Evolutionary conservation across 2,888 invertebrate genomes (phyloP).

Genomic region (Napeogenes inachia): DNA sequence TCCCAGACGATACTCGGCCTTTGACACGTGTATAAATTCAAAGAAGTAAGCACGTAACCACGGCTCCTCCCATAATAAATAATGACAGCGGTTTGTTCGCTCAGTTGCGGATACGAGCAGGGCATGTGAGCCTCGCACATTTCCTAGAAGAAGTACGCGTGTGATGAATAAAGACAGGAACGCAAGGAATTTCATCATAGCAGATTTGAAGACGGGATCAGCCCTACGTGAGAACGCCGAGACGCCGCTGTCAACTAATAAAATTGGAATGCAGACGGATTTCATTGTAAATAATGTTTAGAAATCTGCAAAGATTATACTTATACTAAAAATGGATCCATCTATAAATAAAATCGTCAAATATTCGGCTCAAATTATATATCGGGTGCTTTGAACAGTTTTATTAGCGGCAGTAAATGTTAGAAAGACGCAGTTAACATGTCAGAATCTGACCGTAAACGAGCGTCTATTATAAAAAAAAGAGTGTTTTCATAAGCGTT

Average conservation of each 20-base stretch:
- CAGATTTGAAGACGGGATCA: conserved; percentile 66
- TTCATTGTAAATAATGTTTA: conserved; percentile 10
- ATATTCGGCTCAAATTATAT: conserved; percentile 47
- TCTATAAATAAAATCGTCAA: too few relatives aligned
- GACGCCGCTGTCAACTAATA: conserved; percentile 42
- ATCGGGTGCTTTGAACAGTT: conserved; percentile 67
- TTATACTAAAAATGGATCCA: too few relatives aligned
- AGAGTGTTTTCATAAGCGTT: conserved; percentile 70
- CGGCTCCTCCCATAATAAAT: conserved; percentile 50
- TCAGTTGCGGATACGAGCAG: conserved; percentile 55
- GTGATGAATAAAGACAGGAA: conserved; percentile 71
- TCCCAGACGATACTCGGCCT: conserved; percentile 56
- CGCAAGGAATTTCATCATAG: conserved; percentile 67
- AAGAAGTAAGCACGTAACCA: neutral
- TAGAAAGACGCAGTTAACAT: conserved; percentile 68
- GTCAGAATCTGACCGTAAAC: conserved; percentile 72
- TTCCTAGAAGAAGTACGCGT: conserved; percentile 71
- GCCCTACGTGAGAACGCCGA: conserved; percentile 62
- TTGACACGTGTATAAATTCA: conserved; percentile 41
- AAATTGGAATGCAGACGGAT: conserved; percentile 36
- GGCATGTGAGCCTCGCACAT: conserved; percentile 56
- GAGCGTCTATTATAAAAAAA: conserved; percentile 64
- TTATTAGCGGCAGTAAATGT: conserved; percentile 68
- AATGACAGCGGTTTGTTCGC: conserved; percentile 62
- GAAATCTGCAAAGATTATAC: neutral